Conservation (phyloP, 2,888 invertebrate species). For the Mamestra brassicae region DNA sequence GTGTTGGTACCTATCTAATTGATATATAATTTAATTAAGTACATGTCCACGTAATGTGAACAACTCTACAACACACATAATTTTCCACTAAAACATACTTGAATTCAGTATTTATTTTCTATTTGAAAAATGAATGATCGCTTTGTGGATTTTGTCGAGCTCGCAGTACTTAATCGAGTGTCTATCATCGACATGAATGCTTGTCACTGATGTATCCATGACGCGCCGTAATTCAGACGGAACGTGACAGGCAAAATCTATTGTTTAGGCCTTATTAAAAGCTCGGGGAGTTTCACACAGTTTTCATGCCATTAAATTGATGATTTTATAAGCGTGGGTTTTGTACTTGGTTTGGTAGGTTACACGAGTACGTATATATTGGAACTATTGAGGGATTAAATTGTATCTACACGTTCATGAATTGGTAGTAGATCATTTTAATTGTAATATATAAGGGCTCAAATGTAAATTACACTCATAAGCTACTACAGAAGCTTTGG, state of each 20-base stretch:
- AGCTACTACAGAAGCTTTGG: neutral
- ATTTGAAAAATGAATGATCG: conserved; percentile 46
- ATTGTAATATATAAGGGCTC: neutral
- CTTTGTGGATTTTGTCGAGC: conserved; percentile 48
- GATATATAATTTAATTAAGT: neutral
- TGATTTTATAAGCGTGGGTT: conserved; percentile 33
- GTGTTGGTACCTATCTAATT: too few relatives aligned
- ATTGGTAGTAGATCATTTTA: neutral
- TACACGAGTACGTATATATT: neutral
- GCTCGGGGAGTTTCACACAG: conserved; percentile 45
- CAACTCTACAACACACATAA: neutral
- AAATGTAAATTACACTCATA: neutral
- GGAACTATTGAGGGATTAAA: neutral
- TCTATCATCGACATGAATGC: conserved; percentile 62
- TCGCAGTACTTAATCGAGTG: conserved; percentile 62
- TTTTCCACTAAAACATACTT: neutral
- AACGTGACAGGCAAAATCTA: conserved; percentile 59
- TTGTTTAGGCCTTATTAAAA: conserved; percentile 60
- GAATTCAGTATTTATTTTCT: conserved; percentile 24
- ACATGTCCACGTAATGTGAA: neutral
- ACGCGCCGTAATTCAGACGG: conserved; percentile 53
- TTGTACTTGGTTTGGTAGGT: neutral
- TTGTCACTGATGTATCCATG: conserved; percentile 61
- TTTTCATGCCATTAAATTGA: conserved; percentile 43
- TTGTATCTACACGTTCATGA: neutral